Base-by-base conservation (phyloP, 2,113 vertebrate species). In the Rallus limicola region DNA sequence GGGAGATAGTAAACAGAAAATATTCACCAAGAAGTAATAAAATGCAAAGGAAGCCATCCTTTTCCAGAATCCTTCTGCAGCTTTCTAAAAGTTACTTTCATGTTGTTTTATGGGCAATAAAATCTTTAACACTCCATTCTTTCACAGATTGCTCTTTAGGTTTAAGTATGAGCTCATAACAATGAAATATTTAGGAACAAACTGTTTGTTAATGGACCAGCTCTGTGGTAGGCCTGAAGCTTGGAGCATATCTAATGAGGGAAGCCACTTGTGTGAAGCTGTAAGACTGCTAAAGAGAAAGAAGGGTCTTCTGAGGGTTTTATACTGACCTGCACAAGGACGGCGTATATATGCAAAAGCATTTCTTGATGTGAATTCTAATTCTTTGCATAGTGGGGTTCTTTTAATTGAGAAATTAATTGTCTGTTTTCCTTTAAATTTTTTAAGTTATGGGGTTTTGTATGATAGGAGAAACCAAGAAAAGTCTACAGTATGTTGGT, bases 131-230 rank as follows among this genome's bases (percentile, higher is more conserved):
- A 93, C 52, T 93, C 56, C 40, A 53, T 93, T 93, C 67, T 96
- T 93, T 93, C 88, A 87, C 70, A 81, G 81, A 92, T 94, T 95
- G 79, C 69, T 96, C 91, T 95, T 96, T 95, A 95, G 71, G 64
- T 95, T 88, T 97, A 96, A 93, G 62, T 82, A 86, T 89, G 71
- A 94, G 42, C 48, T 94, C 79, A 85, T 93, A 92, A 87, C 77
- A 94, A 78, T 96, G 82, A 97, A 96, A 96, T 97, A 98, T 96
- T 96, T 97, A 97, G 86, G 81, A 97, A 90, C 72, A 97, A 95
- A 96, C 81, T 97, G 92, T 88, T 90, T 96, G 93, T 95, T 95
- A 97, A 94, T 96, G 87, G 90, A 94, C 81, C 83, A 85, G 20
- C 81, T 96, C 89, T 74, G 78, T 89, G 46, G 79, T 23, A 83